A percentile compares a stretch with the other conserved stretches of the same genome.
phyloP scores from a whole-genome alignment of 2,888 invertebrate genomes.

The Athetis lepigone region DNA sequence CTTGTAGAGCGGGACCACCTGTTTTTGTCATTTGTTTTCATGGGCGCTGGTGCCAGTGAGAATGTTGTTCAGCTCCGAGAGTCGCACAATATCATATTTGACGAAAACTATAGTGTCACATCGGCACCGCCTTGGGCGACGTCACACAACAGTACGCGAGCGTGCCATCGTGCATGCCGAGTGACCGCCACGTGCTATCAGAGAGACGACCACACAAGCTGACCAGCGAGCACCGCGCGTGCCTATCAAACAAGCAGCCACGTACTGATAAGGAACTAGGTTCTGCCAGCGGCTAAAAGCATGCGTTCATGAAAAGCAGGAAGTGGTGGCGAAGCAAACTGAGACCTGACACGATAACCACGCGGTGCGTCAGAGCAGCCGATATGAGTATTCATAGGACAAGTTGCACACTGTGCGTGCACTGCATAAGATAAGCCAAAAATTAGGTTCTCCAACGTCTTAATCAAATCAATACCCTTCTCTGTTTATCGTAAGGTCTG shows the following conservation, averaged over 20 bases:
- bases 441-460: not conserved
- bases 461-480: not conserved
- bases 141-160: constrained; percentile 4
- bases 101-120: constrained; percentile 31
- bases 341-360: not conserved
- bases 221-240: constrained; percentile 19
- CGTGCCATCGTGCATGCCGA: constrained; percentile 30
- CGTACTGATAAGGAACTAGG: constrained; percentile 20
- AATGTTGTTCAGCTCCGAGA: constrained; percentile 22
- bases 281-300: constrained; percentile 25
- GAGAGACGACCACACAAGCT: constrained; percentile 13
- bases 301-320: constrained; percentile 13
- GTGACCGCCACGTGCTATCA: constrained; percentile 12
- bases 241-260: constrained; percentile 25
- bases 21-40: too few species aligned
- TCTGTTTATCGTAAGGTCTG: not conserved
- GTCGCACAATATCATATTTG: constrained; percentile 35
- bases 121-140: constrained; percentile 24
- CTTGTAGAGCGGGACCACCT: too few species aligned
- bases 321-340: constrained; percentile 8
- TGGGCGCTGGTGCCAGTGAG: too few species aligned
- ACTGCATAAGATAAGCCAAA: not conserved
- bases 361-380: not conserved
- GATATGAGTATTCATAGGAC: not conserved
- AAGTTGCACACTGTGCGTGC: not conserved